These are phyloP conservation scores for Drosophila subquinaria DNA, from an alignment of 2,888 invertebrate species.

Conservation along the genomic window DNA sequence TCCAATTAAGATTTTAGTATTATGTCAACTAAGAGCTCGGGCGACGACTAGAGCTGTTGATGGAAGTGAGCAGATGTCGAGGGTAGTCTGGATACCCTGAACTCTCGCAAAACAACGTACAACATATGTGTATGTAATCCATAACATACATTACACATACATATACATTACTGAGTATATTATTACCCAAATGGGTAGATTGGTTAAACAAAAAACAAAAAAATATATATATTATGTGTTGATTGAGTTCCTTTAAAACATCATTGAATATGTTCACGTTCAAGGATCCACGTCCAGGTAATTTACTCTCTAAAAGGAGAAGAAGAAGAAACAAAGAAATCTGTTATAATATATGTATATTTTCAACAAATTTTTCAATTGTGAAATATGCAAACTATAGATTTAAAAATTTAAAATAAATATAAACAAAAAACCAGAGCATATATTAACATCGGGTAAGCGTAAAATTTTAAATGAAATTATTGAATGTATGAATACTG, in stretches of 20 bases:
- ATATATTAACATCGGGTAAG: background rate
- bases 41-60: conserved; percentile 41
- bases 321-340: background rate
- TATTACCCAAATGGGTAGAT: background rate
- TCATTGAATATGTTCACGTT: background rate
- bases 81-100: background rate
- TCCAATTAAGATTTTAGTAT: conserved; percentile 6
- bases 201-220: background rate
- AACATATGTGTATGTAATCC: background rate
- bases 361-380: background rate
- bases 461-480: too few relatives aligned
- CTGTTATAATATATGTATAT: background rate
- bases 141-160: conserved; percentile 3
- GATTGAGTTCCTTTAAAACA: conserved; percentile 1
- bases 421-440: background rate
- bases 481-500: too few relatives aligned
- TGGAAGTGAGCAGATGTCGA: conserved; percentile 14
- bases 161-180: conserved; percentile 20
- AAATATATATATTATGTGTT: background rate
- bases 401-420: background rate
- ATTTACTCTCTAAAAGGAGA: background rate
- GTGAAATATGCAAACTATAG: background rate
- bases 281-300: background rate
- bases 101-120: conserved; percentile 11
- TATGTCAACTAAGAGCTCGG: conserved; percentile 33